Evolutionary conservation across 2,888 invertebrate genomes (phyloP).

Genomic region (Eupithecia centaureata): DNA sequence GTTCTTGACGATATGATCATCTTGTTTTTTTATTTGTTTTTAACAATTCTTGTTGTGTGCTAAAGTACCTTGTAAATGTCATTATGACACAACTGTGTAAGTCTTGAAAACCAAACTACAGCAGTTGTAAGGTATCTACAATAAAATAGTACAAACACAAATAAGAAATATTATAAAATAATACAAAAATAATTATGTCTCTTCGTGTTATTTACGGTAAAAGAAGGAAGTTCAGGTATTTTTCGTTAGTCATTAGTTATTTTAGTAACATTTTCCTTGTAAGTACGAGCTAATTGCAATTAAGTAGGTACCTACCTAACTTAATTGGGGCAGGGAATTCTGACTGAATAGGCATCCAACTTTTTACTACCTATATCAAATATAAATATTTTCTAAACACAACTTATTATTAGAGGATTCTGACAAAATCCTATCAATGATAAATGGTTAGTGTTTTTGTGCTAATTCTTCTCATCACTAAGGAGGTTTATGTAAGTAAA

Average conservation of each 20-base stretch:
- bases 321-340: neutral
- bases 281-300: neutral
- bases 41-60: neutral
- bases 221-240: neutral
- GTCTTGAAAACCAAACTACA: too few species aligned
- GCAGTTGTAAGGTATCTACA: too few species aligned
- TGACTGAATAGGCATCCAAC: too few species aligned
- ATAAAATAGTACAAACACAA: neutral
- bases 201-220: neutral
- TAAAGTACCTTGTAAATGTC: neutral
- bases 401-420: neutral
- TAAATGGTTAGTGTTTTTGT: too few species aligned
- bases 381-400: neutral
- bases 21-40: conserved; percentile 49
- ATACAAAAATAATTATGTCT: neutral
- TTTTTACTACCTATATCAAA: neutral
- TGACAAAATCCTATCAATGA: too few species aligned
- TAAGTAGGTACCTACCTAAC: neutral
- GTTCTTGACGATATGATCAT: conserved; percentile 52
- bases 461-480: too few species aligned
- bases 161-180: neutral
- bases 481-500: too few species aligned
- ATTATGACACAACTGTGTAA: neutral
- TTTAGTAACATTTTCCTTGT: neutral
- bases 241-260: neutral